A percentile compares a stretch with the other conserved stretches of the same genome.
phyloP scores from a whole-genome alignment of 2,113 vertebrate species.

The Cichladusa arquata region DNA sequence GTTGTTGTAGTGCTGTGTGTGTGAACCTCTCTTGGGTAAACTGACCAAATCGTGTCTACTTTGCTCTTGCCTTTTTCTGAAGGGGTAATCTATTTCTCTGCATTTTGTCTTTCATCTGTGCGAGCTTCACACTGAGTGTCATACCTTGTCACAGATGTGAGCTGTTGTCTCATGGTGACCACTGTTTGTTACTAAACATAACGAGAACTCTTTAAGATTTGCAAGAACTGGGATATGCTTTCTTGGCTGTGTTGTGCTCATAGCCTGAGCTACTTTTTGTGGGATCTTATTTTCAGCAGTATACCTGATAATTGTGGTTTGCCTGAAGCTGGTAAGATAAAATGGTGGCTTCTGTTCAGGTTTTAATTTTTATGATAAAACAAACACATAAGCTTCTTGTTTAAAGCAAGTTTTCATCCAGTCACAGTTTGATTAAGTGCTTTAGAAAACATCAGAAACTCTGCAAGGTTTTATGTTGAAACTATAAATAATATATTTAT shows the following conservation, averaged over 20 bases:
- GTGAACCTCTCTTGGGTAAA: background rate
- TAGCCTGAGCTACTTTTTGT: background rate
- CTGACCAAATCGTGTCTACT: background rate
- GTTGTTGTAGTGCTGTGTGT: background rate
- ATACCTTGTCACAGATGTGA: background rate
- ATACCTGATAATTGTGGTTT: background rate
- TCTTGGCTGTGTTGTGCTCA: background rate
- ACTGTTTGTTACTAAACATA: background rate
- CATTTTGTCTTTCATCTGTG: background rate
- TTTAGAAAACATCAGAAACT: background rate
- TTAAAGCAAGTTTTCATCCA: background rate
- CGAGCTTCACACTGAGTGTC: background rate
- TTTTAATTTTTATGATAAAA: background rate
- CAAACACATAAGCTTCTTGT: background rate
- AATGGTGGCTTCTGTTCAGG: background rate
- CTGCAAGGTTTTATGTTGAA: background rate
- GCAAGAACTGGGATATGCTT: background rate
- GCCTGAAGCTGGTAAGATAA: background rate
- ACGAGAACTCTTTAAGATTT: background rate
- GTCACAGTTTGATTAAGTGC: background rate
- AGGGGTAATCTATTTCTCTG: background rate
- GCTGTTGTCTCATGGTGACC: background rate
- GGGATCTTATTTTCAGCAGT: background rate
- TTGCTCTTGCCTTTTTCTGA: background rate
- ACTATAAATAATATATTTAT: background rate